Conservation (phyloP, 2,888 invertebrate genomes). For the Platypus cylindrus region DNA sequence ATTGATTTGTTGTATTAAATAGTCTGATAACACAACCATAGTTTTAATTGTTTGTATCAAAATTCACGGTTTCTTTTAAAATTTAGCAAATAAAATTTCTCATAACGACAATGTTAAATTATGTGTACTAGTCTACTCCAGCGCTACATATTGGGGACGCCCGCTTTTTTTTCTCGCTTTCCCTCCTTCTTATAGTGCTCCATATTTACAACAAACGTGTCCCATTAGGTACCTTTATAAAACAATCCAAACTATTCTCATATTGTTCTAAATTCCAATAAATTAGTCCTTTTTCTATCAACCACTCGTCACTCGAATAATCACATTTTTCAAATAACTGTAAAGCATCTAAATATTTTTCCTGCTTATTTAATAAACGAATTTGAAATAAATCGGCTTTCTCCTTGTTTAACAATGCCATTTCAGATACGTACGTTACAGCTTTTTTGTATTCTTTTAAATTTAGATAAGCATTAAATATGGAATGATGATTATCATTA, state of each 20-base stretch:
- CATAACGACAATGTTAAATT: too few relatives aligned
- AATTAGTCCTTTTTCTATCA: constrained; percentile 46
- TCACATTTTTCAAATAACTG: constrained; percentile 35
- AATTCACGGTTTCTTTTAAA: too few relatives aligned
- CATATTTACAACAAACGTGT: not conserved
- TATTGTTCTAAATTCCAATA: constrained; percentile 46
- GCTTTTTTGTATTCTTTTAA: constrained; percentile 32
- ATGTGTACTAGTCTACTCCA: too few relatives aligned
- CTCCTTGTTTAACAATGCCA: constrained; percentile 25
- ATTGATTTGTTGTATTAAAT: too few relatives aligned
- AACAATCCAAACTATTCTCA: constrained; percentile 47
- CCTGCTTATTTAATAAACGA: constrained; percentile 38
- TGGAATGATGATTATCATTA: constrained; percentile 17
- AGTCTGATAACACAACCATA: too few relatives aligned
- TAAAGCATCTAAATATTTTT: constrained; percentile 43
- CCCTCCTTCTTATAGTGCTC: too few relatives aligned
- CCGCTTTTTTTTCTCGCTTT: too few relatives aligned
- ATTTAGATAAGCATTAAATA: too few relatives aligned
- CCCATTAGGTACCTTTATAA: constrained; percentile 40
- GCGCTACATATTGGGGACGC: too few relatives aligned
- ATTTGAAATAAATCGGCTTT: constrained; percentile 38
- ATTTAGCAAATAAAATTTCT: too few relatives aligned
- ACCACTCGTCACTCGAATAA: constrained; percentile 38
- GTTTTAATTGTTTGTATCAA: too few relatives aligned
- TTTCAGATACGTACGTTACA: constrained; percentile 27